These are phyloP conservation scores for Perca fluviatilis DNA, from an alignment of 2,113 vertebrate species.

Conservation along the genomic window DNA sequence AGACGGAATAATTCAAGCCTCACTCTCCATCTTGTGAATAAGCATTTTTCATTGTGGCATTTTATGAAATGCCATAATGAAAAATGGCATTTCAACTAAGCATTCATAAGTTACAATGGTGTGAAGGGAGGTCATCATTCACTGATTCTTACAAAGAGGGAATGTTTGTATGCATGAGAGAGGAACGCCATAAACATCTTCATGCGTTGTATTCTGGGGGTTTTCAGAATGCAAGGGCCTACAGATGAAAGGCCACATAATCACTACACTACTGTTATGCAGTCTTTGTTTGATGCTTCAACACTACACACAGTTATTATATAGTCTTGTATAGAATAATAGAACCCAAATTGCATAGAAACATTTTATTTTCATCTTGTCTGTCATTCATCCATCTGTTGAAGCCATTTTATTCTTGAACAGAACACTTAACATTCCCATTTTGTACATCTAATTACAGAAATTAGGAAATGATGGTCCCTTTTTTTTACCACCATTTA, in stretches of 20 bases:
- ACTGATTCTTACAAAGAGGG: not conserved
- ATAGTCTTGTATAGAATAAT: not conserved
- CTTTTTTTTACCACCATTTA: not conserved
- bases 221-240: not conserved
- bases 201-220: not conserved
- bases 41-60: not conserved
- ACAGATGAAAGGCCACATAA: not conserved
- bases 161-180: not conserved
- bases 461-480: not conserved
- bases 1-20: not conserved
- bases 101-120: not conserved
- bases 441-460: too few species aligned
- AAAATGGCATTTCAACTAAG: not conserved
- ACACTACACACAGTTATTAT: not conserved
- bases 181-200: too few species aligned
- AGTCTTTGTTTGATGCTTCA: not conserved
- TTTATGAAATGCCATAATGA: too few species aligned
- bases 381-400: not conserved
- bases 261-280: not conserved
- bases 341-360: not conserved
- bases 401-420: not conserved
- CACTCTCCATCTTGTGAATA: not conserved
- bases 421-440: not conserved
- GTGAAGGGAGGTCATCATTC: not conserved
- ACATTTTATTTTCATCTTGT: not conserved